Percentiles rank a stretch among this genome's conserved stretches.
These are phyloP conservation scores for Etheostoma perlongum DNA, from an alignment of 2,797 vertebrate genomes.

Conservation along the genomic window DNA sequence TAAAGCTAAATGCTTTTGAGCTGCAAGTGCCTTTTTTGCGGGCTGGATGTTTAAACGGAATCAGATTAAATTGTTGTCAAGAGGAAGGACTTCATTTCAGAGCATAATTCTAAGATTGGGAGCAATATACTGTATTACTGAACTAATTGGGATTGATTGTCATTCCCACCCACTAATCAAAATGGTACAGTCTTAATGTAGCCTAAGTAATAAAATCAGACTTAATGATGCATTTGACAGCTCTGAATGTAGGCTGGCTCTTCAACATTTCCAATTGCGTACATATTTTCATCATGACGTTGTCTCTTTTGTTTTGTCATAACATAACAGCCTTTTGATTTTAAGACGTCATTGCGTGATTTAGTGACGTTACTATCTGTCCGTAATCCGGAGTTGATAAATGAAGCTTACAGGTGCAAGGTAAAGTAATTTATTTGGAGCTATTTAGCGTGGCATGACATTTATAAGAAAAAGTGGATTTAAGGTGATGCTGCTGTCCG, in stretches of 20 bases:
- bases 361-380: slow-evolving; percentile 34
- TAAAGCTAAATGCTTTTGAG: slow-evolving; percentile 26
- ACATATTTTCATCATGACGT: not conserved
- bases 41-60: slow-evolving; percentile 30
- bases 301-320: not conserved
- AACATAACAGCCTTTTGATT: slow-evolving; percentile 11
- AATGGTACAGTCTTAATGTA: too few species aligned
- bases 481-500: slow-evolving; percentile 43
- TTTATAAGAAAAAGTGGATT: slow-evolving; percentile 30
- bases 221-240: slow-evolving; percentile 8
- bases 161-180: too few species aligned
- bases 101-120: not conserved
- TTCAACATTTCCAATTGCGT: not conserved
- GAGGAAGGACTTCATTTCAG: slow-evolving; percentile 23
- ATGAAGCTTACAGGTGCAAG: slow-evolving; percentile 24
- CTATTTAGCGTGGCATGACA: slow-evolving; percentile 28
- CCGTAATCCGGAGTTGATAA: slow-evolving; percentile 48
- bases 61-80: slow-evolving; percentile 26
- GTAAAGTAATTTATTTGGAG: slow-evolving; percentile 17
- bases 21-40: slow-evolving; percentile 46
- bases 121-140: not conserved
- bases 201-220: not conserved
- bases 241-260: slow-evolving; percentile 9
- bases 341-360: slow-evolving; percentile 2
- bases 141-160: not conserved